Conservation (phyloP, 1,140 invertebrate genomes). For the Mamestra configurata region DNA sequence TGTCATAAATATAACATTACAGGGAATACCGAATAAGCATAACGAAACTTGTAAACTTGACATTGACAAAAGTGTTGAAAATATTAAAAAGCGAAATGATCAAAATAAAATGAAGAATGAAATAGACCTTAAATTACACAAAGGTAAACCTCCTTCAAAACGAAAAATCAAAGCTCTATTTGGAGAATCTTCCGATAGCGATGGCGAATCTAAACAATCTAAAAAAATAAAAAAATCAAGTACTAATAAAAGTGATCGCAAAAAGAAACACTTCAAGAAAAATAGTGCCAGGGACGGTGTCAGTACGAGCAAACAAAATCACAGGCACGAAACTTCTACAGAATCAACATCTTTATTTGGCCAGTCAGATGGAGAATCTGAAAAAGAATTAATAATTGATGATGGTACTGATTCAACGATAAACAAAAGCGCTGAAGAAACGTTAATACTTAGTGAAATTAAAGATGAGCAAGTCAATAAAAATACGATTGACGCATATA, state of each 20-base stretch:
- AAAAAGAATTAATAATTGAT: constrained; percentile 70
- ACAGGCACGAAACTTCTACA: constrained; percentile 34
- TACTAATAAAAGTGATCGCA: constrained; percentile 23
- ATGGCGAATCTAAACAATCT: constrained; percentile 56
- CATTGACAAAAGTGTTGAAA: constrained; percentile 51
- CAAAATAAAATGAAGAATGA: constrained; percentile 53
- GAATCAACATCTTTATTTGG: constrained; percentile 61
- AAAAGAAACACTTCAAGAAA: constrained; percentile 36
- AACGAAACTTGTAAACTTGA: constrained; percentile 51
- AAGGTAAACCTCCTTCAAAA: constrained; percentile 73
- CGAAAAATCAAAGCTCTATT: constrained; percentile 86
- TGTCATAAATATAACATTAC: constrained; percentile 82
- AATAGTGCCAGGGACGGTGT: constrained; percentile 23
- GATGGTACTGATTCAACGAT: constrained; percentile 55
- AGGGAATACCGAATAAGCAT: constrained; percentile 73
- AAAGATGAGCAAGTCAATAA: constrained; percentile 33
- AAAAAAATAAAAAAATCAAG: constrained; percentile 28
- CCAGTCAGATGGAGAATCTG: constrained; percentile 65
- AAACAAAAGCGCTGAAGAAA: constrained; percentile 35
- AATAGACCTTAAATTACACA: constrained; percentile 53
- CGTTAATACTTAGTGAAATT: constrained; percentile 30
- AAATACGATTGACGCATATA: constrained; percentile 28
- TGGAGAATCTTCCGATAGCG: constrained; percentile 85
- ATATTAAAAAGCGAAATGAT: constrained; percentile 32
- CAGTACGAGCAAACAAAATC: not conserved